Percentiles rank a stretch among this genome's conserved stretches.
Evolutionary conservation across 2,113 vertebrate species (phyloP).

Genomic region (Agelaius phoeniceus): DNA sequence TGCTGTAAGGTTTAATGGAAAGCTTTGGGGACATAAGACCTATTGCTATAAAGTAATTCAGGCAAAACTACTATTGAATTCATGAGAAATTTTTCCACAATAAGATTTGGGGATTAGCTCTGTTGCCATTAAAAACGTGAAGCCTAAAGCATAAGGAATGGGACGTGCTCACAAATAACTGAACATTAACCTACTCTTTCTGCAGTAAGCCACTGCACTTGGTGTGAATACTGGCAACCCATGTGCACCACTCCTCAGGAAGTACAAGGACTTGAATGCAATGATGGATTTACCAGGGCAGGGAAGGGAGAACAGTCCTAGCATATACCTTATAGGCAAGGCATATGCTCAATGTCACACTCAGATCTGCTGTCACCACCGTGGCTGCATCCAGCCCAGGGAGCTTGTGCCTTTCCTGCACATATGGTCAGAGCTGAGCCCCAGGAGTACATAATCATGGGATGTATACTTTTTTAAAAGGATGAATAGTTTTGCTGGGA

Average conservation of each 20-base stretch:
- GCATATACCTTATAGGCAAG: not conserved
- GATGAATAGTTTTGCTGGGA: not conserved
- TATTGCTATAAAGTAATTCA: not conserved
- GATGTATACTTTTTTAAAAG: not conserved
- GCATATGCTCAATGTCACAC: constrained; percentile 35
- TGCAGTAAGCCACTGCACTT: not conserved
- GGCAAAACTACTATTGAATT: not conserved
- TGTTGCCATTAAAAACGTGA: not conserved
- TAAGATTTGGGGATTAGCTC: not conserved
- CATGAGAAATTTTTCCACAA: not conserved
- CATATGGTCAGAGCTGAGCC: not conserved
- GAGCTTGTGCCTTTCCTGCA: constrained; percentile 12
- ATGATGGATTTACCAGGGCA: constrained; percentile 5
- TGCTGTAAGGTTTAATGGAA: not conserved
- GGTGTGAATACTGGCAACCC: not conserved
- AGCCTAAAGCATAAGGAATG: not conserved
- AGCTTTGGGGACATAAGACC: not conserved
- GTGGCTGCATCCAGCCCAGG: not conserved
- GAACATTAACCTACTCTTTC: too few species aligned
- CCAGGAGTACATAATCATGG: not conserved
- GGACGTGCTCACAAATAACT: not conserved
- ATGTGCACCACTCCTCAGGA: not conserved
- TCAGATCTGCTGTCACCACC: constrained; percentile 12
- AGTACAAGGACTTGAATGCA: not conserved
- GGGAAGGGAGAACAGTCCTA: not conserved